These are phyloP conservation scores for Trissolcus basalis DNA, from an alignment of 1,140 invertebrate species.

Conservation along the genomic window DNA sequence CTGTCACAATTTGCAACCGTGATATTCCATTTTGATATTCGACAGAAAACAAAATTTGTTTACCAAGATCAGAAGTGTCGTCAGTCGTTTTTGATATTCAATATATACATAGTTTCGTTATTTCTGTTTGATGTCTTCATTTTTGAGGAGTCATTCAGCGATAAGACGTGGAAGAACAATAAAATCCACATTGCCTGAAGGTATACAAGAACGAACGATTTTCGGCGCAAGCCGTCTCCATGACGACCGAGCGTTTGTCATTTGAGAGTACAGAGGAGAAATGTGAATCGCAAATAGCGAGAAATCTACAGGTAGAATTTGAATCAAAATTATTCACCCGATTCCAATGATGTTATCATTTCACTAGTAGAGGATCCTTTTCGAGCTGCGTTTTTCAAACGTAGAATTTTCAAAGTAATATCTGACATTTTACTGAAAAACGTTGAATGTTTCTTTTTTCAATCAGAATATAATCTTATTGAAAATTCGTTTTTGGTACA, in stretches of 20 bases:
- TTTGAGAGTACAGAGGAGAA: slow-evolving; percentile 53
- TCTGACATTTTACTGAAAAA: slow-evolving; percentile 25
- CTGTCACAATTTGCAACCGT: too few species aligned
- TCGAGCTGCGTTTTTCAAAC: neutral
- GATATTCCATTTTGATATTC: too few species aligned
- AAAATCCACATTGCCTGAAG: slow-evolving; percentile 16
- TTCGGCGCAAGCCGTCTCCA: slow-evolving; percentile 38
- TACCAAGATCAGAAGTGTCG: too few species aligned
- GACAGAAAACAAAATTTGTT: too few species aligned
- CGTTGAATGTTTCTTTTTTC: too few species aligned
- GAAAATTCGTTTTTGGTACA: neutral
- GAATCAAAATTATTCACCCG: slow-evolving; percentile 54
- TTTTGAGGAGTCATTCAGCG: slow-evolving; percentile 39
- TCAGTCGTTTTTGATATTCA: slow-evolving; percentile 2
- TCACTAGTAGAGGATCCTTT: slow-evolving; percentile 19
- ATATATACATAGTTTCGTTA: slow-evolving; percentile 12
- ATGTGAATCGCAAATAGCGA: slow-evolving; percentile 54
- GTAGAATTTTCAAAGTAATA: slow-evolving; percentile 32
- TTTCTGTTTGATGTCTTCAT: slow-evolving; percentile 27
- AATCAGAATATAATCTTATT: too few species aligned
- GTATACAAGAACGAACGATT: slow-evolving; percentile 29
- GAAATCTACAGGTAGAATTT: slow-evolving; percentile 53
- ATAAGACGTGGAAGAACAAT: slow-evolving; percentile 47
- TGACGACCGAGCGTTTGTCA: slow-evolving; percentile 45
- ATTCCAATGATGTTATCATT: slow-evolving; percentile 53